Evolutionary conservation across 1,140 invertebrate genomes (phyloP).

Genomic region (Chrysopa pallens): DNA sequence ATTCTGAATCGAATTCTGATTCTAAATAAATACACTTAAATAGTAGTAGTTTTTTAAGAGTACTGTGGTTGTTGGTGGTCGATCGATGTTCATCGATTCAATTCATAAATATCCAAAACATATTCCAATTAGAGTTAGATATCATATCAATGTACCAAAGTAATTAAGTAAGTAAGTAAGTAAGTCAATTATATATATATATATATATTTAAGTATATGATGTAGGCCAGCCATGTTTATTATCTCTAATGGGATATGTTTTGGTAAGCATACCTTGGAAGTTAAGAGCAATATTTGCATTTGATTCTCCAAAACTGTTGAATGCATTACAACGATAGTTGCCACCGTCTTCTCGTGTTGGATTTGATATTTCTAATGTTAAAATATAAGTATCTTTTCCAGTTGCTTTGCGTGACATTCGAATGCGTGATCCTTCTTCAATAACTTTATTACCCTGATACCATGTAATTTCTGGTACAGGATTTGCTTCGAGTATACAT

Average conservation of each 20-base stretch:
- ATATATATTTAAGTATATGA: neutral
- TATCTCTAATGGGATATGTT: neutral
- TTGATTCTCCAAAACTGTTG: constrained; percentile 96
- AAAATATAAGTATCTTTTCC: constrained; percentile 82
- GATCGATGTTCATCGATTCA: no score
- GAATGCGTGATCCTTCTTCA: constrained; percentile 58
- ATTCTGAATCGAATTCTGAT: no score
- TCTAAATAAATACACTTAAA: no score
- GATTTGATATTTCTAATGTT: constrained; percentile 82
- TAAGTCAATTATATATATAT: neutral
- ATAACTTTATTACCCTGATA: constrained; percentile 76
- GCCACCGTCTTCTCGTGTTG: constrained; percentile 87
- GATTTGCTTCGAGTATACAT: constrained; percentile 86
- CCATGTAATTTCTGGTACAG: constrained; percentile 90
- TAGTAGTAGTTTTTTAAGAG: no score
- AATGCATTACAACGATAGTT: constrained; percentile 97
- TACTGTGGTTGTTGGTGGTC: no score
- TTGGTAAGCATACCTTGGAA: constrained; percentile 73
- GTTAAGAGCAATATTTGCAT: constrained; percentile 98
- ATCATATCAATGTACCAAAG: neutral
- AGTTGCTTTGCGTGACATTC: constrained; percentile 68
- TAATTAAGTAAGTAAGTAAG: neutral
- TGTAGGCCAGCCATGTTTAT: neutral
- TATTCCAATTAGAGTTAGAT: neutral
- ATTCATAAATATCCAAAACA: no score